phyloP scores from a whole-genome alignment of 2,113 vertebrate genomes.

The Hiodon alosoides region DNA sequence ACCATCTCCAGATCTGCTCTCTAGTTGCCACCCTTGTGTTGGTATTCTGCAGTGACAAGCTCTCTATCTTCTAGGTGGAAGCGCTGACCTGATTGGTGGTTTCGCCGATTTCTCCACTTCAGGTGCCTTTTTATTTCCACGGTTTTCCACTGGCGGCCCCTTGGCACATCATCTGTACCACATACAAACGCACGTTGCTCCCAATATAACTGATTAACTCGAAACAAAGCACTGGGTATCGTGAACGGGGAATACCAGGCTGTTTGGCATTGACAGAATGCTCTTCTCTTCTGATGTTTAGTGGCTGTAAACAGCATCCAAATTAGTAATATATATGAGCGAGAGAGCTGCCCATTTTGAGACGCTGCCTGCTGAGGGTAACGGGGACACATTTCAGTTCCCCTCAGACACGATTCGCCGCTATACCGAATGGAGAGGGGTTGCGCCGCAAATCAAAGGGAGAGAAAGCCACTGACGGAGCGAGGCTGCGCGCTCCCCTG shows the following conservation, averaged over 20 bases:
- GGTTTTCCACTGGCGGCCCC: conserved; percentile 64
- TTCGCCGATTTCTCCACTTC: conserved; percentile 93
- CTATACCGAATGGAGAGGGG: not conserved
- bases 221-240: too few species aligned
- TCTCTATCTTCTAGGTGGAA: conserved; percentile 63
- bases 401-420: conserved; percentile 55
- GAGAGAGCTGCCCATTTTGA: conserved; percentile 64
- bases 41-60: too few species aligned
- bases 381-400: conserved; percentile 61
- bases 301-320: conserved; percentile 17
- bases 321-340: conserved; percentile 66
- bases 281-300: not conserved
- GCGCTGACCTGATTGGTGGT: conserved; percentile 79
- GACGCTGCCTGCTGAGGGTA: conserved; percentile 63
- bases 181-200: not conserved
- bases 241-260: not conserved
- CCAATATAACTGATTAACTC: too few species aligned
- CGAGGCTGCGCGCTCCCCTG: too few species aligned
- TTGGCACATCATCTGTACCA: conserved; percentile 65
- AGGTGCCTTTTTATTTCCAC: conserved; percentile 56
- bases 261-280: not conserved
- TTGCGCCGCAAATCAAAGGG: not conserved
- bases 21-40: too few species aligned
- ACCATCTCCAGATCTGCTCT: too few species aligned
- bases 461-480: not conserved